Evolutionary conservation across 1,140 invertebrate genomes (phyloP), one percentile per base, ranked within the genome.

Genomic region (Lycorma delicatula): DNA sequence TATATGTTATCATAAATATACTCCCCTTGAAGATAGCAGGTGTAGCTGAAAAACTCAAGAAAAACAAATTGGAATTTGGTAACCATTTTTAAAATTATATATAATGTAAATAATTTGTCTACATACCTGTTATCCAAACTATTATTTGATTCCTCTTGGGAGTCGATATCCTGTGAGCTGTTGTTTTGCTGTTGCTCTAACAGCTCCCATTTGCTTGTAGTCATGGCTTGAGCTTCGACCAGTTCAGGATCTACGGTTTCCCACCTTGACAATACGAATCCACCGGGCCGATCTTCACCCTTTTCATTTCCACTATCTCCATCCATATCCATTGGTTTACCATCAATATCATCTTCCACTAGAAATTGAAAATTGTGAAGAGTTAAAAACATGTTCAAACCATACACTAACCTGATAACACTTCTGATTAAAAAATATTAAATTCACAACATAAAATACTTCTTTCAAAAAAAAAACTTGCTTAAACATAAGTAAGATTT

Each of bases 181-280:
- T 12, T 41, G 27, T 54, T 38, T 11, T 58, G 20, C 13, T 52
- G 41, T 66, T 80, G 77, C 63, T 82, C 82, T 54, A 86, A 71
- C 64, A 82, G 72, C 66, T 93, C 89, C 89, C 90, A 93, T 70
- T 92, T 91, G 58, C 86, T 90, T 2, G 87, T 90, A 1, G 89
- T 91, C 77, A 91, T 89, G 20, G 88, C 90, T 73, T 92, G 89
- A 13, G 87, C 87, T 71, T 91, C 87, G 25, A 86, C 80, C 70
- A 87, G 80, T 66, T 90, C 83, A 1, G 88, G 88, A 74, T 95
- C 91, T 5, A 97, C 89, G 25, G 87, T 93, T 79, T 98, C 94
- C 94, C 94, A 98, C 69, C 92, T 89, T 0, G 93, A 95, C 7
- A 89, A 87, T 34, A 93, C 84, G 76, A 91, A 91, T 29, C 79